Conservation (phyloP, 2,888 invertebrate genomes). For the Meliscaeva auricollis region DNA sequence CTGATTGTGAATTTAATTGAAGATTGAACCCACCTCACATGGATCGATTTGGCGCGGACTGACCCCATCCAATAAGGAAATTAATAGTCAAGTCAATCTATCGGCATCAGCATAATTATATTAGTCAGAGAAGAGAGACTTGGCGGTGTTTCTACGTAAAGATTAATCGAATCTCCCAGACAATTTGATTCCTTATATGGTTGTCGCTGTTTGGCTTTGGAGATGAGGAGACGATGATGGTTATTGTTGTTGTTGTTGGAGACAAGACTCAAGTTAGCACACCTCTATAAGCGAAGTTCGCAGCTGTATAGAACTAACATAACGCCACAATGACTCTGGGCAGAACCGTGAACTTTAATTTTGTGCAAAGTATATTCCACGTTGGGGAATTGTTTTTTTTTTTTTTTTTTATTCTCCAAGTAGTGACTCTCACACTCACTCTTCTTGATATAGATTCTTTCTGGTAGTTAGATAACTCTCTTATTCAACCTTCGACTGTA, state of each 20-base stretch:
- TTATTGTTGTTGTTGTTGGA: too few species aligned
- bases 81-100: conserved; percentile 15
- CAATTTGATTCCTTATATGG: conserved; percentile 56
- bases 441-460: too few species aligned
- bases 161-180: conserved; percentile 47
- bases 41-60: not conserved
- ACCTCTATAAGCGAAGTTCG: conserved; percentile 4
- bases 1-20: not conserved
- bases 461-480: too few species aligned
- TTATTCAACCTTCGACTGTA: too few species aligned
- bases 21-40: conserved; percentile 11
- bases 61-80: conserved; percentile 65
- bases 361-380: too few species aligned
- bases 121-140: conserved; percentile 28
- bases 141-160: not conserved
- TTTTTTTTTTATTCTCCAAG: too few species aligned
- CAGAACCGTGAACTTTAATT: too few species aligned
- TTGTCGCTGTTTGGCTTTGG: not conserved
- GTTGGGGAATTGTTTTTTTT: too few species aligned
- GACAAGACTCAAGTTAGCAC: not conserved
- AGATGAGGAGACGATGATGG: not conserved
- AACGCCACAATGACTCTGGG: not conserved
- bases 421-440: too few species aligned
- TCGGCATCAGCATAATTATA: not conserved
- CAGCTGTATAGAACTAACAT: not conserved